Evolutionary conservation across 2,888 invertebrate species (phyloP).

Genomic region (Scelioninae gen. 1): DNA sequence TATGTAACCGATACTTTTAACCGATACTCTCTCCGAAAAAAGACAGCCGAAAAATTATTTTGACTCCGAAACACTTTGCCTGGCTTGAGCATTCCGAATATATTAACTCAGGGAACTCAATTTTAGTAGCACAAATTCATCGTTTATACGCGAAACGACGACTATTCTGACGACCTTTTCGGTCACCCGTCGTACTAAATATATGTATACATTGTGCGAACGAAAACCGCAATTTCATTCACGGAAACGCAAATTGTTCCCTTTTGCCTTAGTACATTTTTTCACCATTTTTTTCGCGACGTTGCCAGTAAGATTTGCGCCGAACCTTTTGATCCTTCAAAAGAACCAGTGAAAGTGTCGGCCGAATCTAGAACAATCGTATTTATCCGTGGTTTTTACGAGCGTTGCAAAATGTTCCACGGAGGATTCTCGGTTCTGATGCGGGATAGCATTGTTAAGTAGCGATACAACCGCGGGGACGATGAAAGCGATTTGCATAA

Average conservation of each 20-base stretch:
- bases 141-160: slow-evolving; percentile 42
- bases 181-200: slow-evolving; percentile 41
- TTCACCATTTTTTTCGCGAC: background rate
- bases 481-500: slow-evolving; percentile 70
- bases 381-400: slow-evolving; percentile 42
- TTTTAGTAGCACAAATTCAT: slow-evolving; percentile 57
- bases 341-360: slow-evolving; percentile 60
- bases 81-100: slow-evolving; percentile 29
- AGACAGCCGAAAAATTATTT: slow-evolving; percentile 14
- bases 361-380: slow-evolving; percentile 56
- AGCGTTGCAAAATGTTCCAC: slow-evolving; percentile 12
- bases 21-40: slow-evolving; percentile 51
- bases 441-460: slow-evolving; percentile 43
- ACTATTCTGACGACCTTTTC: slow-evolving; percentile 30
- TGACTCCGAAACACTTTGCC: background rate
- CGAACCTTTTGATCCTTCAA: slow-evolving; percentile 1
- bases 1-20: slow-evolving; percentile 13
- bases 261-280: slow-evolving; percentile 29
- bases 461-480: slow-evolving; percentile 15
- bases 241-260: slow-evolving; percentile 4
- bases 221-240: slow-evolving; percentile 9
- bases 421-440: slow-evolving; percentile 10
- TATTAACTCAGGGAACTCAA: slow-evolving; percentile 14
- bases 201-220: slow-evolving; percentile 30
- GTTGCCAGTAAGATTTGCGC: background rate